Base-by-base conservation (phyloP, 2,888 invertebrate genomes). In the Linnaemya vulpina region DNA sequence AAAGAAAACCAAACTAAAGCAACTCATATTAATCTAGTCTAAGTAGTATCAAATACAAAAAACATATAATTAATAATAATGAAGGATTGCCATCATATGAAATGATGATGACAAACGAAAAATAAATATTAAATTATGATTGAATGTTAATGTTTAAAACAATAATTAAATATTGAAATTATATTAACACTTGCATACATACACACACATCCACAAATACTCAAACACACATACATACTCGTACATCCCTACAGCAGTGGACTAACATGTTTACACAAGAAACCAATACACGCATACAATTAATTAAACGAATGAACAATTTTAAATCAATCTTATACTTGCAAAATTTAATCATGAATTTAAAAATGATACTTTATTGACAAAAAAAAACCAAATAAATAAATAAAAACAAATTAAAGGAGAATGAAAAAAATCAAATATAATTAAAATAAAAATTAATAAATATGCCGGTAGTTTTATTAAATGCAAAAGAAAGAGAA, bases 81-180 rank as follows among this genome's bases (percentile, higher is more conserved):
- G n/a, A 38, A 46, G 5, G 51, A 51, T 40, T 10, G 22, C 38
- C 10, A 58, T 67, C 20, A 58, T 58, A 15, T 7, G 20, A 75
- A 49, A 67, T 63, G 17, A 43, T 40, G n/a, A 70, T 62, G 17
- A 63, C 9, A 13, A 70, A 49, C 10, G 35, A 51, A 58, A 71
- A 40, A 11, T 40, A 7, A 40, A 40, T 40, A 40, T 13, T 3
- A 40, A 13, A 40, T 53, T 51, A 79, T 40, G 17, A 74, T 46
- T 83, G 25, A 83, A 83, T 79, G 73, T 78, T 83, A 78, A 78
- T 74, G 78, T 75, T 81, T 43, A 43, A 43, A 76, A 81, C 43
- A 76, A 68, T 67, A 70, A 68, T 55, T 25, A 82, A 76, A 63
- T 70, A 62, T 53, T 62, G 17, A 60, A 40, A 75, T 68, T 15